Percentiles rank a stretch among this genome's conserved stretches.
Evolutionary conservation across 2,113 vertebrate genomes (phyloP).

Genomic region (Cavia aperea): DNA sequence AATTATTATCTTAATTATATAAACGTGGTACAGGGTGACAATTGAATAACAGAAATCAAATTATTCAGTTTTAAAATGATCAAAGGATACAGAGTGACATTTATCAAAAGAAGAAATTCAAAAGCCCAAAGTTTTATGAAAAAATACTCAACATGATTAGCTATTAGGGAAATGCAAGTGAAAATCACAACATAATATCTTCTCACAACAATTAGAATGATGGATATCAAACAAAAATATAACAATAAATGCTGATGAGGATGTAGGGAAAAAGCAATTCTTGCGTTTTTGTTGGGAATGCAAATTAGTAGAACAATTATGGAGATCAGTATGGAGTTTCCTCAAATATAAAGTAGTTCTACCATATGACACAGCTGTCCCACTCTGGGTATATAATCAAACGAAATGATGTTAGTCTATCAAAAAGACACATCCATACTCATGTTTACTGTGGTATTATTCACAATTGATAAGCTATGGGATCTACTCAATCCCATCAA

Average conservation of each 20-base stretch:
- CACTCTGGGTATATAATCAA: background rate
- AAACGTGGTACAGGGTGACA: background rate
- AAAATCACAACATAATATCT: too few species aligned
- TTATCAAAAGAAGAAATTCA: background rate
- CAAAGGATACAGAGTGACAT: background rate
- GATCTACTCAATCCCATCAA: background rate
- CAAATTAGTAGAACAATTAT: background rate
- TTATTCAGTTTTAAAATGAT: background rate
- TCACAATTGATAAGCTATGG: background rate
- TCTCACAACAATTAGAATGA: background rate
- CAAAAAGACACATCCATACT: background rate
- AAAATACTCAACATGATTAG: background rate
- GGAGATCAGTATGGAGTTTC: background rate
- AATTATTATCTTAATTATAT: background rate
- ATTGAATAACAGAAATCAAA: background rate
- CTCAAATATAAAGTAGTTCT: background rate
- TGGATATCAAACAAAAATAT: background rate
- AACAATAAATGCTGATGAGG: background rate
- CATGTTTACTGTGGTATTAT: background rate
- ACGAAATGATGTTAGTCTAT: background rate
- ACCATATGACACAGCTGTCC: background rate
- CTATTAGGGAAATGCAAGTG: background rate
- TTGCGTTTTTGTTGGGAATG: background rate
- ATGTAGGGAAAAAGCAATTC: background rate
- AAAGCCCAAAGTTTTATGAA: background rate